phyloP scores from a whole-genome alignment of 2,888 invertebrate genomes.

The Tipula lateralis region DNA sequence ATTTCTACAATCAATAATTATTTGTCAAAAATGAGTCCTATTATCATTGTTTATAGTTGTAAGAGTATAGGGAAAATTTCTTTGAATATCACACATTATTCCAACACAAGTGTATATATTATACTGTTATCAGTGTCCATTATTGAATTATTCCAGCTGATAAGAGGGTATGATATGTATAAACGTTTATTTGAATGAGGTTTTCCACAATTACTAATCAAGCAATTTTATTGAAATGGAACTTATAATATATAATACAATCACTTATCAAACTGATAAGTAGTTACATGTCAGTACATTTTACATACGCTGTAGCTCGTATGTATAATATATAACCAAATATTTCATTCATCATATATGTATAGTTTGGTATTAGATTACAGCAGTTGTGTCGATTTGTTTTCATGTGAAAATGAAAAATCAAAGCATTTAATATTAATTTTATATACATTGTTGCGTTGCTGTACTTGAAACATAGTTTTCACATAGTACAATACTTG shows the following conservation, averaged over 20 bases:
- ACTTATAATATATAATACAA: not conserved
- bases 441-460: not conserved
- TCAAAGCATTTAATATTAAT: not conserved
- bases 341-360: not conserved
- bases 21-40: not conserved
- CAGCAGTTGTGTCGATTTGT: not conserved
- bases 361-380: not conserved
- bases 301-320: not conserved
- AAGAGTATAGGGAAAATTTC: too few species aligned
- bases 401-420: not conserved
- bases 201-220: not conserved
- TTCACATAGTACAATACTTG: not conserved
- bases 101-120: not conserved
- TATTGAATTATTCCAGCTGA: not conserved
- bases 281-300: not conserved
- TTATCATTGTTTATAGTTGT: not conserved
- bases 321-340: not conserved
- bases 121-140: not conserved
- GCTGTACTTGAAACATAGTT: not conserved
- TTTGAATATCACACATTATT: too few species aligned
- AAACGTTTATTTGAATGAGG: not conserved
- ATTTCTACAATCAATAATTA: too few species aligned
- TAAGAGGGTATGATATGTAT: not conserved
- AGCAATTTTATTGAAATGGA: not conserved
- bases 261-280: not conserved